Conservation (phyloP, 53 echinoderm and acorn worm genomes). For the Arbacia lixula region DNA sequence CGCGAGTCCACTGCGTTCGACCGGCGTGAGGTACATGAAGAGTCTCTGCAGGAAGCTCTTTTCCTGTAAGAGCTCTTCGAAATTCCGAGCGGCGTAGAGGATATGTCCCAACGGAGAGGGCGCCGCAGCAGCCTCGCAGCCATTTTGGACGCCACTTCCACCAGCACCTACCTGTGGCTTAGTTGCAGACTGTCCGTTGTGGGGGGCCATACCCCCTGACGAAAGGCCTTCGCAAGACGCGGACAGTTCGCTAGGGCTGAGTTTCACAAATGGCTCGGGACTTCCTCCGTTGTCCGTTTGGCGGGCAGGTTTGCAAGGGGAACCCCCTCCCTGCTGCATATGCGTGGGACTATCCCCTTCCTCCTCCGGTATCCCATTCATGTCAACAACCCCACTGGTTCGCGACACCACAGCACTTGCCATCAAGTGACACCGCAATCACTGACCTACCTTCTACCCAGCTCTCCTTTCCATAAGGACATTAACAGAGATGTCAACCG, state of each 20-base stretch:
- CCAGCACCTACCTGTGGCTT: background rate
- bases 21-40: slow-evolving; percentile 85
- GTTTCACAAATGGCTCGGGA: slow-evolving; percentile 37
- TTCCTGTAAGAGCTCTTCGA: slow-evolving; percentile 74
- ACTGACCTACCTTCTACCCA: slow-evolving; percentile 1
- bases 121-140: slow-evolving; percentile 7
- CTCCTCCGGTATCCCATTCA: slow-evolving; percentile 40
- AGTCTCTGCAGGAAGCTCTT: slow-evolving; percentile 78
- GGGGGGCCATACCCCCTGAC: slow-evolving; percentile 3
- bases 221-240: slow-evolving; percentile 40
- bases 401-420: slow-evolving; percentile 27
- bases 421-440: slow-evolving; percentile 22
- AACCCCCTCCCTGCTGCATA: slow-evolving; percentile 61
- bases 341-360: slow-evolving; percentile 44
- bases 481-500: no score
- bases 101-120: slow-evolving; percentile 20
- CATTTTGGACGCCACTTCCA: slow-evolving; percentile 32
- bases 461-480: no score
- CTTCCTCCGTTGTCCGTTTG: slow-evolving; percentile 23
- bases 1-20: slow-evolving; percentile 90
- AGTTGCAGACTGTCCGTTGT: slow-evolving; percentile 43
- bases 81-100: slow-evolving; percentile 35
- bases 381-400: slow-evolving; percentile 10
- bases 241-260: slow-evolving; percentile 23
- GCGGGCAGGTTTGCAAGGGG: slow-evolving; percentile 70